Percentiles rank a stretch among this genome's conserved stretches.
phyloP scores from a whole-genome alignment of 1,140 invertebrate species.

The Drosophila elegans region DNA sequence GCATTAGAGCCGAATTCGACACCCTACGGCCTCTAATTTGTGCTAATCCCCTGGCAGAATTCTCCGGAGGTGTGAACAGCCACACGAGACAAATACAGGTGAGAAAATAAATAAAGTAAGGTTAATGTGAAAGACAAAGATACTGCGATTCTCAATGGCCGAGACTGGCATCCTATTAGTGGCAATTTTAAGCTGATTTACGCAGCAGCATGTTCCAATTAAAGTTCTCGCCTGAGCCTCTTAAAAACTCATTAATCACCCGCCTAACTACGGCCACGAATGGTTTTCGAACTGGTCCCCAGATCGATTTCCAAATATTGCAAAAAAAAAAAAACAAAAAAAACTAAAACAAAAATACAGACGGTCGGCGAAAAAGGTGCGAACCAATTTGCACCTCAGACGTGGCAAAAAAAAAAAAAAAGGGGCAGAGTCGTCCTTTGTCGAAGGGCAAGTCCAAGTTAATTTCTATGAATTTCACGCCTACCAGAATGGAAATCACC shows the following conservation, averaged over 20 bases:
- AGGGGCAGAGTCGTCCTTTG: conserved; percentile 5
- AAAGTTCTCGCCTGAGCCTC: conserved; percentile 80
- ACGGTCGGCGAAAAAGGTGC: conserved; percentile 59
- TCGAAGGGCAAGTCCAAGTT: conserved; percentile 38
- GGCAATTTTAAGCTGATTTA: conserved; percentile 84
- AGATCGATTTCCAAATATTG: conserved; percentile 82
- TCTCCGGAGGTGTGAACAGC: conserved; percentile 58
- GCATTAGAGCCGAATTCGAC: conserved; percentile 31
- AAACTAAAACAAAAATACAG: conserved; percentile 5
- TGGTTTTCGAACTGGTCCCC: conserved; percentile 31
- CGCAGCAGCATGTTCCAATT: conserved; percentile 83
- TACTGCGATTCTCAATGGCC: conserved; percentile 26
- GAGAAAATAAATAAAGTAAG: conserved; percentile 3
- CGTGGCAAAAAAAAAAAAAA: conserved; percentile 52
- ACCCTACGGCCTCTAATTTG: conserved; percentile 39
- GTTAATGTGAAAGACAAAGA: background rate
- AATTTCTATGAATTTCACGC: conserved; percentile 82
- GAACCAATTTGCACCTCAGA: conserved; percentile 83
- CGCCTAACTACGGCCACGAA: conserved; percentile 71
- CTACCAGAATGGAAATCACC: conserved; percentile 50
- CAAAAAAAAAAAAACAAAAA: conserved; percentile 15
- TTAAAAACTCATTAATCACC: conserved; percentile 84
- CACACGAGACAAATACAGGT: conserved; percentile 36
- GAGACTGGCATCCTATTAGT: conserved; percentile 72
- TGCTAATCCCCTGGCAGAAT: conserved; percentile 33